phyloP scores from a whole-genome alignment of 2,797 vertebrate genomes.

The Notolepis coatsorum region DNA sequence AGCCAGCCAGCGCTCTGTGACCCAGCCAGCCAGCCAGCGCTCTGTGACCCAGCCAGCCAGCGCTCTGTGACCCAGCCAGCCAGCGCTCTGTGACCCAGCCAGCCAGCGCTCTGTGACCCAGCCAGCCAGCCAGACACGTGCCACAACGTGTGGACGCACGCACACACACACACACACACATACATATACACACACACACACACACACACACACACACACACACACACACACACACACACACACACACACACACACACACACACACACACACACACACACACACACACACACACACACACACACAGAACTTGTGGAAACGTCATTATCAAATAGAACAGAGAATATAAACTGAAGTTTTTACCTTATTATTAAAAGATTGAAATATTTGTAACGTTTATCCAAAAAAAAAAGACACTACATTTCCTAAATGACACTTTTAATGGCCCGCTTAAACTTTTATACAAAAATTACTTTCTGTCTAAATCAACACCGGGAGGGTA shows the following conservation, averaged over 20 bases:
- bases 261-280: background rate
- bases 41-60: too few relatives aligned
- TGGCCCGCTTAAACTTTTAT: too few relatives aligned
- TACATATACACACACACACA: constrained; percentile 29
- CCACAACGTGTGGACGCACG: background rate
- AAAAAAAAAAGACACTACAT: constrained; percentile 4
- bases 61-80: too few relatives aligned
- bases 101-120: too few relatives aligned
- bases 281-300: background rate
- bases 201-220: background rate
- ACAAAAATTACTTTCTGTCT: constrained; percentile 23
- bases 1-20: too few relatives aligned
- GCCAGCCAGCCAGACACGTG: background rate
- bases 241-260: constrained; percentile 1
- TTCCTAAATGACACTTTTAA: constrained; percentile 14
- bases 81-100: too few relatives aligned
- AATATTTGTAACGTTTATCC: constrained; percentile 18
- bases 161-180: constrained; percentile 15
- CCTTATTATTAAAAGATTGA: constrained; percentile 37
- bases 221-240: background rate
- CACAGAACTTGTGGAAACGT: constrained; percentile 9
- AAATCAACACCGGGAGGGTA: constrained; percentile 9
- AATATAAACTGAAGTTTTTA: constrained; percentile 48
- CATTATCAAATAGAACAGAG: constrained; percentile 24
- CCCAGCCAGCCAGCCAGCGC: too few relatives aligned